These are phyloP conservation scores for Dryobota labecula DNA, from an alignment of 2,888 invertebrate genomes.

Conservation along the genomic window DNA sequence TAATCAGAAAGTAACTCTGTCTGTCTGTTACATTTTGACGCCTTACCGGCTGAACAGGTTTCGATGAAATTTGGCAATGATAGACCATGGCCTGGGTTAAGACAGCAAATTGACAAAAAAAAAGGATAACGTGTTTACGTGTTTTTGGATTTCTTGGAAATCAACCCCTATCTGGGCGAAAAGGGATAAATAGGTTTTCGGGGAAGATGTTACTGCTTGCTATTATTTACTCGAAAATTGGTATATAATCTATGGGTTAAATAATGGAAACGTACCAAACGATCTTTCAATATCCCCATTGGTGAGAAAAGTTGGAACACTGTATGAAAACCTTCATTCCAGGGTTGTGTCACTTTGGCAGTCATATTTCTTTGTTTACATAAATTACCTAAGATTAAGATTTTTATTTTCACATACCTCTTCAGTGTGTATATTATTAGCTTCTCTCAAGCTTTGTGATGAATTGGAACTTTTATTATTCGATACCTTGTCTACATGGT, in stretches of 20 bases:
- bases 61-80: not conserved
- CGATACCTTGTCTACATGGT: slow-evolving; percentile 71
- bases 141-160: not conserved
- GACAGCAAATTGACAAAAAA: not conserved
- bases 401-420: slow-evolving; percentile 71
- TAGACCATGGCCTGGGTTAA: not conserved
- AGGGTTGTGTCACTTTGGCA: not conserved
- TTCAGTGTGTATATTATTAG: slow-evolving; percentile 67
- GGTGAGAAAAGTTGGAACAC: too few species aligned
- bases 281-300: too few species aligned
- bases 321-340: too few species aligned
- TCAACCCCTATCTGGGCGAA: not conserved
- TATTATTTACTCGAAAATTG: not conserved
- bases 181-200: not conserved
- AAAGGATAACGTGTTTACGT: not conserved
- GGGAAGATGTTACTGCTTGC: not conserved
- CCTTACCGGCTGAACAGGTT: not conserved
- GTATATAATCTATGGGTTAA: not conserved
- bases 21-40: too few species aligned
- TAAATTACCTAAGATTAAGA: not conserved
- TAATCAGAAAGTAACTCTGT: not conserved
- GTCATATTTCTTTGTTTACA: not conserved
- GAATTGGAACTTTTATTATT: slow-evolving; percentile 68
- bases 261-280: not conserved
- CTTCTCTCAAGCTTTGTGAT: slow-evolving; percentile 68